These are phyloP conservation scores for Automeris io DNA, from an alignment of 2,888 invertebrate species.

Conservation along the genomic window DNA sequence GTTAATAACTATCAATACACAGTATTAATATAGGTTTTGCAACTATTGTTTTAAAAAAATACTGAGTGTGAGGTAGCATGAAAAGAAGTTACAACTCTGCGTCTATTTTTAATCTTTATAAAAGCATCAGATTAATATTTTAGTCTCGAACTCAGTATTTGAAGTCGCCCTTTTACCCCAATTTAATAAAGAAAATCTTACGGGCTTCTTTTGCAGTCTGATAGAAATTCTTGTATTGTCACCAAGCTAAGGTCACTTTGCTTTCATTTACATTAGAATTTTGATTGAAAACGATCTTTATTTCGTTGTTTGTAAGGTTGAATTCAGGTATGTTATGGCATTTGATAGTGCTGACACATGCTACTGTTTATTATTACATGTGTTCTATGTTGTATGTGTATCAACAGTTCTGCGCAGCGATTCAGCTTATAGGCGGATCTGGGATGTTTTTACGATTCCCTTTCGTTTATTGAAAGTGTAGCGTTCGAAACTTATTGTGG, in stretches of 20 bases:
- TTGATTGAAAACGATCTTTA: slow-evolving; percentile 15
- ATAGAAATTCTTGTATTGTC: slow-evolving; percentile 36
- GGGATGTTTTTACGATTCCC: slow-evolving; percentile 32
- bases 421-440: slow-evolving; percentile 19
- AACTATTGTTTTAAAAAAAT: no score
- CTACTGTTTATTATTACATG: slow-evolving; percentile 32
- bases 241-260: slow-evolving; percentile 21
- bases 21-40: no score
- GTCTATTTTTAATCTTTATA: slow-evolving; percentile 10
- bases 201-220: slow-evolving; percentile 19
- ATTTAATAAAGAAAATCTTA: slow-evolving; percentile 31
- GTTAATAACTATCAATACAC: no score
- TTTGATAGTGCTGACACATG: slow-evolving; percentile 43
- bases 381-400: slow-evolving; percentile 36
- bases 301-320: slow-evolving; percentile 14
- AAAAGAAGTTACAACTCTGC: neutral
- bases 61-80: no score
- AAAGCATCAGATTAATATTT: slow-evolving; percentile 25
- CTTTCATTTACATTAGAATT: slow-evolving; percentile 17
- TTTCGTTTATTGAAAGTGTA: slow-evolving; percentile 33
- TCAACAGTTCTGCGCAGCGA: slow-evolving; percentile 29
- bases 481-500: slow-evolving; percentile 20
- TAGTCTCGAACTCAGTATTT: slow-evolving; percentile 18
- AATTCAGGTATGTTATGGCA: slow-evolving; percentile 13
- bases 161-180: slow-evolving; percentile 21